Conservation (phyloP, 2,888 invertebrate genomes). For the Opisthograptis luteolata region DNA sequence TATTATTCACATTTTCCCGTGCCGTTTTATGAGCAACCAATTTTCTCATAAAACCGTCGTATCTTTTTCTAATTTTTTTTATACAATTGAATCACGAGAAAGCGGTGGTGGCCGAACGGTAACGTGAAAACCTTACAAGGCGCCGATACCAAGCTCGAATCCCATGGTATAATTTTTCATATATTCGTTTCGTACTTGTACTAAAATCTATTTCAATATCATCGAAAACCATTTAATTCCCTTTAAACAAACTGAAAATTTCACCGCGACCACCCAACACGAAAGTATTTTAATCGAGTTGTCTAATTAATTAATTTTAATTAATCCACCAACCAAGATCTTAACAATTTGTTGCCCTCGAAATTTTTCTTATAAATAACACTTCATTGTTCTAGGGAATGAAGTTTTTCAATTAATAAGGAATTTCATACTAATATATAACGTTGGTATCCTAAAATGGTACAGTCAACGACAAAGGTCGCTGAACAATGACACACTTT, state of each 20-base stretch:
- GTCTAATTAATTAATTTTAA: slow-evolving; percentile 44
- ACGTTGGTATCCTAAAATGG: background rate
- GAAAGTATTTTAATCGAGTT: slow-evolving; percentile 37
- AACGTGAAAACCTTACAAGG: too few relatives aligned
- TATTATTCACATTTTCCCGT: slow-evolving; percentile 23
- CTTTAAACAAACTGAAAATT: background rate
- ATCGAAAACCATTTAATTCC: background rate
- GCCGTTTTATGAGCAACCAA: slow-evolving; percentile 24
- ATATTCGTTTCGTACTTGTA: too few relatives aligned
- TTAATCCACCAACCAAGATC: slow-evolving; percentile 37
- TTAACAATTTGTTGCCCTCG: slow-evolving; percentile 42
- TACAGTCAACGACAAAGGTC: too few relatives aligned
- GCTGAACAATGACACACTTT: too few relatives aligned
- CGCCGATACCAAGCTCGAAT: too few relatives aligned
- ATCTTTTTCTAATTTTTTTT: too few relatives aligned
- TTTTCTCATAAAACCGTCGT: slow-evolving; percentile 13
- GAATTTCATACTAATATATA: slow-evolving; percentile 33
- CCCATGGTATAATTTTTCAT: too few relatives aligned
- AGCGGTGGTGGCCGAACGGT: too few relatives aligned
- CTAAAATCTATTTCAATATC: background rate
- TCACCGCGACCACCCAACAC: slow-evolving; percentile 7
- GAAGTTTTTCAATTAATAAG: slow-evolving; percentile 41
- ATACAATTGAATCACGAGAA: too few relatives aligned
- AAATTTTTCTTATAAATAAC: slow-evolving; percentile 47
- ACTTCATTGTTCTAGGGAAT: slow-evolving; percentile 42